Base-by-base conservation (phyloP, 2,888 invertebrate genomes). In the Dugesia japonica region DNA sequence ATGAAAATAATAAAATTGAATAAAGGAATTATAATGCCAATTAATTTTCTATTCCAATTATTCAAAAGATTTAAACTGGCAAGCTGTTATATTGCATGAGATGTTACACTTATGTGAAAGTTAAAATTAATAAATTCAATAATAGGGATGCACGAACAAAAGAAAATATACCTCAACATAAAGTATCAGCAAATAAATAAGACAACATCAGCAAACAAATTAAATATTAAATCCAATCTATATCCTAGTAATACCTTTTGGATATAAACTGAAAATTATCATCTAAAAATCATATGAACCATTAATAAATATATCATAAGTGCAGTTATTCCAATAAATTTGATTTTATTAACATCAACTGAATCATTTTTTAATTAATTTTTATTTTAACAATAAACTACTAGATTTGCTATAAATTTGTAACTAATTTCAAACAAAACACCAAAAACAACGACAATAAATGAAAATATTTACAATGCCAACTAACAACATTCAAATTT, bases 271-370 rank as follows among this genome's bases (percentile, higher is more conserved):
- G 56, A 56, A 56, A 4, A 56, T n/a, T 56, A 56, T 4, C 56
- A 56, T 56, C 56, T 56, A 56, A 23, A 56, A 56, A 56, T n/a
- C 20, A 56, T 23, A 56, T 56, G 56, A 56, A 56, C 56, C 56
- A 56, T 56, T 56, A 56, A 56, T 56, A 56, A 56, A 56, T 56
- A 56, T 38, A n/a, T n/a, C n/a, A n/a, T n/a, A n/a, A n/a, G n/a
- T n/a, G n/a, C n/a, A n/a, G n/a, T n/a, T n/a, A n/a, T n/a, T n/a
- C n/a, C n/a, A n/a, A n/a, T n/a, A n/a, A n/a, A n/a, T n/a, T n/a
- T n/a, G n/a, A n/a, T n/a, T n/a, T n/a, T n/a, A n/a, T n/a, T n/a
- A n/a, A n/a, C n/a, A n/a, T n/a, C n/a, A n/a, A n/a, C n/a, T n/a
- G n/a, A n/a, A n/a, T n/a, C n/a, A n/a, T n/a, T n/a, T n/a, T n/a